Evolutionary conservation across 2,113 vertebrate species (phyloP).

Genomic region (Oceanites oceanicus): DNA sequence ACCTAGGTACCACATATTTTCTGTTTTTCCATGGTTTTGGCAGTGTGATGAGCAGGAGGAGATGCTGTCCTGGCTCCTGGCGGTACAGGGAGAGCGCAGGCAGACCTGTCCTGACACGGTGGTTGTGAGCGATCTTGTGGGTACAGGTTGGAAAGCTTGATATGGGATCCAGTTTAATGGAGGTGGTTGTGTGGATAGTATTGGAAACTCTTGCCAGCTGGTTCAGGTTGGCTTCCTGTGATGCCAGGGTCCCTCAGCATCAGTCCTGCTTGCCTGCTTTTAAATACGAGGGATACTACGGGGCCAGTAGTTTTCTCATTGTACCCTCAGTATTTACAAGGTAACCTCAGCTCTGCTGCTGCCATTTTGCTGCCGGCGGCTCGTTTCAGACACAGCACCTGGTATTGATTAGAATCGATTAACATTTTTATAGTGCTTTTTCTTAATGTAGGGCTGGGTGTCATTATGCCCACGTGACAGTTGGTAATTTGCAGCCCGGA

Average conservation of each 20-base stretch:
- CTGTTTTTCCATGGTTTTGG: background rate
- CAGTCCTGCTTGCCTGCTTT: background rate
- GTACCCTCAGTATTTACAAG: background rate
- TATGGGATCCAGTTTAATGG: background rate
- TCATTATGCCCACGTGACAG: background rate
- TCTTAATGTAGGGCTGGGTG: background rate
- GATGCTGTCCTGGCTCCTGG: background rate
- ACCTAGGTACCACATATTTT: accelerated
- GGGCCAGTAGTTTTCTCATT: background rate
- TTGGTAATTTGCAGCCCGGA: background rate
- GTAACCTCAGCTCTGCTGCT: background rate
- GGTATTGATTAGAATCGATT: slow-evolving; percentile 8
- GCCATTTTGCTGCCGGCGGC: background rate
- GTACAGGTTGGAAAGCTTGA: background rate
- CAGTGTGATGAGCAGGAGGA: background rate
- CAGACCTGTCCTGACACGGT: background rate
- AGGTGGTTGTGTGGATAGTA: background rate
- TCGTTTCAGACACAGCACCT: background rate
- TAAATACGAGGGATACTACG: background rate
- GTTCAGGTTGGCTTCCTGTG: background rate
- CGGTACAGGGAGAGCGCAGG: accelerated
- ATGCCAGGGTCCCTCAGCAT: background rate
- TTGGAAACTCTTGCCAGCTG: background rate
- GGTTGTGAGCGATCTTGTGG: background rate
- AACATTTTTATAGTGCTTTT: background rate